Evolutionary conservation across 2,797 vertebrate species (phyloP).

Genomic region (Arctocebus calabarensis): DNA sequence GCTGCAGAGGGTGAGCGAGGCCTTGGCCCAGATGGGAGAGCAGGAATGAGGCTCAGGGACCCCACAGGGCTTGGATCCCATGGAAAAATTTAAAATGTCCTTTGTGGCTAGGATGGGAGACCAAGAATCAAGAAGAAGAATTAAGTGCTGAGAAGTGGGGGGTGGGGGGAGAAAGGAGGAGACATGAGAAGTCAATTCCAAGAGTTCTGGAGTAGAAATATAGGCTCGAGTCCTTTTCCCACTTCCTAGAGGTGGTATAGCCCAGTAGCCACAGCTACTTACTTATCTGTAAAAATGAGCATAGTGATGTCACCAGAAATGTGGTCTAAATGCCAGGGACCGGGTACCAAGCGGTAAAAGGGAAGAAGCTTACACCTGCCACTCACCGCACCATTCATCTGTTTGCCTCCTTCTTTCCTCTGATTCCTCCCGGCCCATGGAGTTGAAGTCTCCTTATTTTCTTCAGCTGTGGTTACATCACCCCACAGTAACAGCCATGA

Average conservation of each 20-base stretch:
- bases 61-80: too few species aligned
- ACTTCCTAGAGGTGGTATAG: background rate
- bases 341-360: background rate
- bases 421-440: too few species aligned
- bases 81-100: background rate
- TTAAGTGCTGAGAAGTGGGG: background rate
- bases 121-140: background rate
- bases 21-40: background rate
- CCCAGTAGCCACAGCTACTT: accelerated
- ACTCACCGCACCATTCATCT: background rate
- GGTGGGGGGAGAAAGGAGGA: background rate
- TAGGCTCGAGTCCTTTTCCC: background rate
- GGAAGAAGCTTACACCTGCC: background rate
- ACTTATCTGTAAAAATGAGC: background rate
- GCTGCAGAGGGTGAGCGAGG: background rate
- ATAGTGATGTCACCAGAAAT: background rate
- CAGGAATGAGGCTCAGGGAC: background rate
- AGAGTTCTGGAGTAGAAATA: background rate
- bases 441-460: background rate
- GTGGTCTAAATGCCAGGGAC: background rate
- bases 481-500: background rate
- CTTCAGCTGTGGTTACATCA: background rate
- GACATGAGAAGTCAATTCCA: background rate
- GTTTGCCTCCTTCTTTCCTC: background rate
- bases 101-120: background rate